Conservation (phyloP, 2,113 vertebrate species). For the Podocnemis expansa region DNA sequence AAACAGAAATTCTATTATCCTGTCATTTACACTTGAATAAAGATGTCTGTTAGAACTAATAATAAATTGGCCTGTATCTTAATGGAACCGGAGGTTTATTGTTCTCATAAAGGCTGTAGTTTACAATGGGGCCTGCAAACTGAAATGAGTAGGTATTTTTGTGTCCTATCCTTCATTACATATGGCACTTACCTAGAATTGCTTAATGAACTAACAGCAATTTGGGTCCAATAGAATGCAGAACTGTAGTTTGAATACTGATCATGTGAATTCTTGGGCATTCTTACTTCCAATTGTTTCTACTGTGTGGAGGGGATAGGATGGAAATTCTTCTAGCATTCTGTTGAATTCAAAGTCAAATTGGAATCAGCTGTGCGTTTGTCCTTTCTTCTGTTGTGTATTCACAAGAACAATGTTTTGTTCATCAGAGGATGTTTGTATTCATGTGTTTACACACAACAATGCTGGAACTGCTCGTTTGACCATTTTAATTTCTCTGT, state of each 20-base stretch:
- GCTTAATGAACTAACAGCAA: background rate
- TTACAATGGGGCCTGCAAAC: background rate
- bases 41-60: conserved; percentile 61
- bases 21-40: conserved; percentile 68
- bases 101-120: conserved; percentile 11
- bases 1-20: conserved; percentile 66
- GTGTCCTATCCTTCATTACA: background rate
- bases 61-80: conserved; percentile 65
- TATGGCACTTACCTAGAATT: background rate
- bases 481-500: conserved; percentile 37
- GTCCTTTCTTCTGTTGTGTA: background rate
- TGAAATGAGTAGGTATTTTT: background rate
- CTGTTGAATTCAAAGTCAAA: background rate
- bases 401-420: background rate
- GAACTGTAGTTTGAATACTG: background rate
- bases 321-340: background rate
- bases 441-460: background rate
- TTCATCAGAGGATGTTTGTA: background rate
- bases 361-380: background rate
- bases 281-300: background rate
- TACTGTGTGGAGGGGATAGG: background rate
- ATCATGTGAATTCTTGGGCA: background rate
- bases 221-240: background rate
- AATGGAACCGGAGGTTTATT: conserved; percentile 19
- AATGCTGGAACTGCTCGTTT: conserved; percentile 42